Evolutionary conservation across 64 coral and sea anemone genomes (phyloP), one percentile per base, ranked within the genome.

Genomic region (Cladopsammia gracilis): DNA sequence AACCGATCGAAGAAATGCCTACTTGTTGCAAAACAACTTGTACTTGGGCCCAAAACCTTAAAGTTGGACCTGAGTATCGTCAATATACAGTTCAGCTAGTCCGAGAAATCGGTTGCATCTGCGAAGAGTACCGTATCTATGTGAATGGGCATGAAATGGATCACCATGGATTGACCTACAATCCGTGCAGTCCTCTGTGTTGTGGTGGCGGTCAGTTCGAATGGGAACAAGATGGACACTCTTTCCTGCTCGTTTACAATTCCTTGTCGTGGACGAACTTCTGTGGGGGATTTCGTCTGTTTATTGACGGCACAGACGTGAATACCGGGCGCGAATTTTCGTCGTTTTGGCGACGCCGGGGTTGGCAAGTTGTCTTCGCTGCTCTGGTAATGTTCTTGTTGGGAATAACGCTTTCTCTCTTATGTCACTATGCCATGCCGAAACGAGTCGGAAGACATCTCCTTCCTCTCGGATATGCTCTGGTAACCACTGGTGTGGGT

Each of bases 271-370:
- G 89, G 4, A 98, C 87, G 2, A 79, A 78, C 48, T 85, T 14
- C 3, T 51, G 87, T 88, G 97, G 97, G 73, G 87, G 93, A 48
- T 95, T 90, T 73, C 90, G 97, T 4, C 88, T 98, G 19, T 98
- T 98, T 24, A 77, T 98, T 72, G 91, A 98, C 59, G 94, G 91
- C 25, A 82, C 93, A 45, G 97, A 98, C 53, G 94, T 95, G 51
- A 98, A 98, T 61, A 98, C 97, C 24, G 95, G 92, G 11, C 89
- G 97, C 50, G 94, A 96, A 70, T 96, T 98, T 46, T 90, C 90
- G 2, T 88, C 91, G 15, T 98, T 98, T 58, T 98, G 94, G 91
- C 82, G 94, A 2, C 94, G 97, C 23, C 90, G 97, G 18, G 97
- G 97, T 24, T 90, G 85, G 51, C 97, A 98, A 73, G 47, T 96